phyloP scores from a whole-genome alignment of 2,888 invertebrate genomes.

The Timandra comae region DNA sequence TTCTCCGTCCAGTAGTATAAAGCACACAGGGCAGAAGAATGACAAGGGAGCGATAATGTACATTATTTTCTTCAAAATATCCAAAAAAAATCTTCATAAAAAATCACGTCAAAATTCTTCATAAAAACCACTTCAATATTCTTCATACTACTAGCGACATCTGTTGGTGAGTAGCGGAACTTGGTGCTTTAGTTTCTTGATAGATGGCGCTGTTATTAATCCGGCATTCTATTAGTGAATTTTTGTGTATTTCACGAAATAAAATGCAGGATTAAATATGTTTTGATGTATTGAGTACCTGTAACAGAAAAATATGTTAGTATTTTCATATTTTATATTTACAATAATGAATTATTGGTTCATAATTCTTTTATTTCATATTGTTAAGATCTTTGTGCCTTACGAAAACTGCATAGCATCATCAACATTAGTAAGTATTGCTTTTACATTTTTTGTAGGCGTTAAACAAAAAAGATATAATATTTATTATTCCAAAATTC shows the following conservation, averaged over 20 bases:
- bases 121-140: constrained; percentile 2
- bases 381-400: no score
- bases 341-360: no score
- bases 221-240: constrained; percentile 37
- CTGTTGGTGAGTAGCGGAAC: constrained; percentile 31
- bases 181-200: constrained; percentile 5
- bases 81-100: background rate
- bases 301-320: constrained; percentile 4
- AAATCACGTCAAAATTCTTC: constrained; percentile 11
- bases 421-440: no score
- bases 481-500: no score
- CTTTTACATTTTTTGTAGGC: no score
- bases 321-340: no score
- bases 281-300: constrained; percentile 4
- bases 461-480: no score
- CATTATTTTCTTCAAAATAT: constrained; percentile 20
- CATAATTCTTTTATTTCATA: no score
- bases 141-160: constrained; percentile 25
- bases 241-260: constrained; percentile 26
- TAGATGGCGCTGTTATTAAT: constrained; percentile 31
- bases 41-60: constrained; percentile 87
- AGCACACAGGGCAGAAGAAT: constrained; percentile 92
- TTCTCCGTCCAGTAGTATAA: constrained; percentile 96
- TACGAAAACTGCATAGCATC: no score
- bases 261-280: constrained; percentile 36